Base-by-base conservation (phyloP, 1,140 invertebrate genomes). In the Lasaia peninsularis region DNA sequence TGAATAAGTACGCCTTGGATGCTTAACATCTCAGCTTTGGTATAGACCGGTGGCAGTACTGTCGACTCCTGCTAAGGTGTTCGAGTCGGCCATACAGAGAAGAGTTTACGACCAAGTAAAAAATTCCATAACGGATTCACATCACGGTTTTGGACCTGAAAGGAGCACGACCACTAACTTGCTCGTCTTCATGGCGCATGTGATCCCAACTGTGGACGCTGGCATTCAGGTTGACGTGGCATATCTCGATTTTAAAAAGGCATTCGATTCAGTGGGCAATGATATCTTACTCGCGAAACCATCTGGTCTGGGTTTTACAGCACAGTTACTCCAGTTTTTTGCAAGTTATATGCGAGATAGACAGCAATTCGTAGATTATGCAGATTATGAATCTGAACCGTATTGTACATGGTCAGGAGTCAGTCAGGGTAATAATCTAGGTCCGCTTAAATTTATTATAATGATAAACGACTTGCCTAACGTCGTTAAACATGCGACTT, bases 191-290 rank as follows among this genome's bases (percentile, higher is more conserved):
- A 21, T 54, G 18, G 52, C n/a, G 2, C 11, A 54, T 14, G 34
- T 54, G 7, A 35, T 35, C 18, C 16, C 32, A n/a, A 21, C 11
- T 18, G 34, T 54, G 14, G 52, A 37, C 11, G 52, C 33, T 37
- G 33, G 52, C 10, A 9, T 7, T 11, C 52, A 37, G 33, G 34
- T 54, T 40, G 52, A 54, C 34, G 52, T 33, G 9, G 33, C 16
- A 32, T 54, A 54, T 33, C 37, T 54, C 14, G 52, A 54, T 35
- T 54, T 35, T n/a, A 54, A 54, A 20, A 54, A 54, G 24, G 52
- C 52, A 5, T 54, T 54, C 18, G 52, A 44, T 16, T 44, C 18
- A 44, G n/a, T 44, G 7, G 32, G n/a, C 32, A 33, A 33, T 33
- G 32, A 33, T 33, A 33, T 33, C 32, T 11, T 33, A 33, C 32